phyloP scores from a whole-genome alignment of 1,140 invertebrate genomes.

The Arctopsyche grandis region DNA sequence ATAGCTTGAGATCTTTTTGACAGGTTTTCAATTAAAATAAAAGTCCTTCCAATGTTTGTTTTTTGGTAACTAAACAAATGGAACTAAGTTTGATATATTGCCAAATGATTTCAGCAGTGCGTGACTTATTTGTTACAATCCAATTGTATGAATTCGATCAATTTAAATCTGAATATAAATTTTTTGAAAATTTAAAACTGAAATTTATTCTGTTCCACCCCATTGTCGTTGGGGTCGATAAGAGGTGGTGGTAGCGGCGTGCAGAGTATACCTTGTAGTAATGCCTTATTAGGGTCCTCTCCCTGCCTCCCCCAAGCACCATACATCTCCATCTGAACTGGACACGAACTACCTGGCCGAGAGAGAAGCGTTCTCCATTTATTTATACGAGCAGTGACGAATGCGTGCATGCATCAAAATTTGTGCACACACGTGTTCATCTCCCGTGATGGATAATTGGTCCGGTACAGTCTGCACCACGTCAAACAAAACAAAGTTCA shows the following conservation, averaged over 20 bases:
- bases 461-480: no score
- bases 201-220: not conserved
- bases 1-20: no score
- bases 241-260: not conserved
- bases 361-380: slow-evolving; percentile 7
- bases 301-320: not conserved
- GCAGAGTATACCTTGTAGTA: slow-evolving; percentile 23
- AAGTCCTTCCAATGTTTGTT: no score
- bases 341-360: slow-evolving; percentile 32
- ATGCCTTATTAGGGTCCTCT: slow-evolving; percentile 35
- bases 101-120: no score
- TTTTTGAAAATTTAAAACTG: no score
- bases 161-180: no score
- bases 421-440: not conserved
- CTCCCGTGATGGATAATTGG: not conserved
- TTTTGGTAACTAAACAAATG: no score
- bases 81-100: no score
- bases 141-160: no score
- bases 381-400: slow-evolving; percentile 36
- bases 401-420: slow-evolving; percentile 23
- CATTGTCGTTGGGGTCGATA: not conserved
- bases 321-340: slow-evolving; percentile 41
- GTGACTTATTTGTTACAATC: no score
- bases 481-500: no score
- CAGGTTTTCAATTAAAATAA: no score